Percentiles rank a stretch among this genome's conserved stretches.
These are phyloP conservation scores for Holothuria leucospilota DNA, from an alignment of 53 echinoderm and acorn worm genomes.

Conservation along the genomic window DNA sequence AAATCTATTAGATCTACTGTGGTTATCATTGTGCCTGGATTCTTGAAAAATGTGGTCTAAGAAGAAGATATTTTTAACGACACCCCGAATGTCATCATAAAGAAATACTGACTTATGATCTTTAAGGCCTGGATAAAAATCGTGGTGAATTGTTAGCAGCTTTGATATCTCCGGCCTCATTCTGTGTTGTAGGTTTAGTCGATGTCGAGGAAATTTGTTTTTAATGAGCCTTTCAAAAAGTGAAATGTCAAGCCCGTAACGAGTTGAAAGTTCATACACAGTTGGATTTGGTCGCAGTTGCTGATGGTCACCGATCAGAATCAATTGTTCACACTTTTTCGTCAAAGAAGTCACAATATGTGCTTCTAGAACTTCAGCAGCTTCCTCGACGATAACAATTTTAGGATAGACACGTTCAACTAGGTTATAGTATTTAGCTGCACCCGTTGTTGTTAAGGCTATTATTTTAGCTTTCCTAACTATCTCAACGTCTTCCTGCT, in stretches of 20 bases:
- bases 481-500: conserved; percentile 70
- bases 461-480: conserved; percentile 64
- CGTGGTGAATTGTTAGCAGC: conserved; percentile 65
- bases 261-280: conserved; percentile 77
- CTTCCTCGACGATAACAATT: conserved; percentile 79
- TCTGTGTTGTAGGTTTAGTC: conserved; percentile 73
- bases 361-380: conserved; percentile 85
- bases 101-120: conserved; percentile 68
- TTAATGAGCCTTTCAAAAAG: conserved; percentile 87
- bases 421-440: conserved; percentile 69
- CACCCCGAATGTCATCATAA: conserved; percentile 70
- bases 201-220: conserved; percentile 63
- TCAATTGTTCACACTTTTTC: conserved; percentile 70
- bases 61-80: conserved; percentile 62
- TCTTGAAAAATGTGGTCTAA: conserved; percentile 58
- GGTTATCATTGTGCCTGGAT: conserved; percentile 55
- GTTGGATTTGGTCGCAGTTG: conserved; percentile 85
- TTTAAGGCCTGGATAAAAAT: conserved; percentile 70
- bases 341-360: conserved; percentile 71
- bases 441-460: conserved; percentile 89
- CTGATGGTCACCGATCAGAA: conserved; percentile 83
- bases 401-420: conserved; percentile 78
- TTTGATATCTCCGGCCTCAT: conserved; percentile 87
- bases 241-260: conserved; percentile 79
- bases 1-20: conserved; percentile 73